A percentile compares a stretch with the other conserved stretches of the same genome.
Evolutionary conservation across 2,888 invertebrate species (phyloP).

Genomic region (Unio pictorum): DNA sequence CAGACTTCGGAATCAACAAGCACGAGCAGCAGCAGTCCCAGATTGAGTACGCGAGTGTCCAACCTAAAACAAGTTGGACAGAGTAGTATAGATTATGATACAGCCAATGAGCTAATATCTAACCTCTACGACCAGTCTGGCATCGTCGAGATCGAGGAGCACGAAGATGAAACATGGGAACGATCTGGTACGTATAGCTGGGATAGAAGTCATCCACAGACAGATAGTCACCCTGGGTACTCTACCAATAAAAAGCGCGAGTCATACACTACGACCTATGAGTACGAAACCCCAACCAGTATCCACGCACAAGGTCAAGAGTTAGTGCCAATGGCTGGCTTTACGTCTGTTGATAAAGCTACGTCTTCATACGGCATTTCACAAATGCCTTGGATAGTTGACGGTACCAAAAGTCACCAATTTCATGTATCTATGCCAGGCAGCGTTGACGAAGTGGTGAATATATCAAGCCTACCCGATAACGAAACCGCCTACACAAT

Average conservation of each 20-base stretch:
- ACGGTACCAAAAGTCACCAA: constrained; percentile 27
- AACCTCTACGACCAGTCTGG: constrained; percentile 35
- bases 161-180: constrained; percentile 38
- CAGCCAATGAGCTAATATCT: constrained; percentile 43
- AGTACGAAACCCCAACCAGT: constrained; percentile 3
- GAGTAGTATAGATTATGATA: constrained; percentile 33
- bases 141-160: constrained; percentile 37
- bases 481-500: constrained; percentile 2
- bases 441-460: constrained; percentile 17
- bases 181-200: constrained; percentile 8
- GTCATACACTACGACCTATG: constrained; percentile 12
- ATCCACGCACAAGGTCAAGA: no score
- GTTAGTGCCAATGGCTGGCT: no score
- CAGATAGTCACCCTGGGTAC: neutral
- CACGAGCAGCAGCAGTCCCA: constrained; percentile 29
- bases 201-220: neutral
- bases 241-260: no score
- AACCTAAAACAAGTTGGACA: constrained; percentile 37
- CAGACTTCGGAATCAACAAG: constrained; percentile 29
- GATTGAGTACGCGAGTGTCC: constrained; percentile 26
- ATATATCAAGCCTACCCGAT: constrained; percentile 10
- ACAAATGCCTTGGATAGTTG: constrained; percentile 30
- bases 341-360: no score
- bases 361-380: constrained; percentile 1
- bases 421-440: constrained; percentile 19